Evolutionary conservation across 2,888 invertebrate species (phyloP).

Genomic region (Boloria euphrosyne): DNA sequence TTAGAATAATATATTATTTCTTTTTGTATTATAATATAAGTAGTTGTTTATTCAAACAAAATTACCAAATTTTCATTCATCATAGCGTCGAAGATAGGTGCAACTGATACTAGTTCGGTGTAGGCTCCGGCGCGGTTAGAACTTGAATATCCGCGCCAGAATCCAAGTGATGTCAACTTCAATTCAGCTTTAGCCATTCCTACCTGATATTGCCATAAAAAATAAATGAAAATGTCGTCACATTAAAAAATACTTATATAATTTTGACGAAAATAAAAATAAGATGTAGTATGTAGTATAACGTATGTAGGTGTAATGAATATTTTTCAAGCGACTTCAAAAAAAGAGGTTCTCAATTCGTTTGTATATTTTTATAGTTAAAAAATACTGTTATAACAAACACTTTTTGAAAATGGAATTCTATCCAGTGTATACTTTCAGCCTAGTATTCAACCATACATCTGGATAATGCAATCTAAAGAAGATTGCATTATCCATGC

Average conservation of each 20-base stretch:
- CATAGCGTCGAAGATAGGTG: conserved; percentile 89
- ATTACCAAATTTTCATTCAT: conserved; percentile 86
- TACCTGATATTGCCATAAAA: conserved; percentile 63
- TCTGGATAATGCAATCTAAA: background rate
- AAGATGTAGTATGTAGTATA: no score
- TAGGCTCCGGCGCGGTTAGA: conserved; percentile 89
- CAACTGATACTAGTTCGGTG: conserved; percentile 88
- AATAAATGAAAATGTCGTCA: background rate
- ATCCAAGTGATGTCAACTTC: conserved; percentile 85
- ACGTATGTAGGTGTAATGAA: no score
- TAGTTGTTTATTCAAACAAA: background rate
- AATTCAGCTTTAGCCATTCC: conserved; percentile 84
- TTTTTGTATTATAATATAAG: no score
- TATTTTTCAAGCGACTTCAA: no score
- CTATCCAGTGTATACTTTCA: no score
- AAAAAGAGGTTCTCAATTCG: no score
- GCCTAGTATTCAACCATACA: no score
- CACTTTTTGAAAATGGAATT: no score
- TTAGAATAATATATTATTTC: background rate
- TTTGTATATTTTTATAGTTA: no score
- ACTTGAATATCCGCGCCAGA: conserved; percentile 91
- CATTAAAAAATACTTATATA: background rate
- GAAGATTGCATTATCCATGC: no score
- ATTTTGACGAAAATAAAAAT: background rate
- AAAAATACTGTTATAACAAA: no score